Evolutionary conservation across 64 coral and sea anemone species (phyloP), one percentile per base, ranked within the genome.

Genomic region (Anthopleura sola): DNA sequence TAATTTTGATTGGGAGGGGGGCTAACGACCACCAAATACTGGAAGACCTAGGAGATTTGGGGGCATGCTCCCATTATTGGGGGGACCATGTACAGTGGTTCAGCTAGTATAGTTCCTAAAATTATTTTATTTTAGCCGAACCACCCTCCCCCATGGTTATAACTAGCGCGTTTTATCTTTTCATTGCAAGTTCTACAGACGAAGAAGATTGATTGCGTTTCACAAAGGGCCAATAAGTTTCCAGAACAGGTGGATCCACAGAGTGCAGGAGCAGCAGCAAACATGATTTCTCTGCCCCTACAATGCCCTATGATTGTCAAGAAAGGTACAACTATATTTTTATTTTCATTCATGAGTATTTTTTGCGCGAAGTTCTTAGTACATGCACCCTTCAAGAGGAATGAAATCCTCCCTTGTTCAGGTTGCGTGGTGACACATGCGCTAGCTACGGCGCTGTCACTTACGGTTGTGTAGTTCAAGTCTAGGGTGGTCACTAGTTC

Each of bases 191-290:
- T 33, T 79, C 19, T 79, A 24, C 76, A 79, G 39, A 48, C 44
- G 13, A 79, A 79, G 24, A 79, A 48, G 76, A 24, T 79, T 23
- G 76, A 79, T 17, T 79, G 76, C 76, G 20, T 79, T 12, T 33
- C n/a, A 8, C 36, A 38, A 10, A 79, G 76, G 37, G 34, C 11
- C 2, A 44, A 38, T 12, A 47, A 21, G 3, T 79, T 79, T n/a
- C 76, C 76, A 12, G 75, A 37, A 39, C 13, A 39, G 21, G 44
- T 79, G 5, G 14, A 79, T 79, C 37, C 76, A 4, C 36, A 26
- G 44, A 44, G 37, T 26, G 47, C 23, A 44, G 76, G 37, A 44
- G 38, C 37, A 33, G 34, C 36, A 44, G 76, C 76, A 10, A 79
- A 79, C 44, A 21, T 44, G 6, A 79, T 79, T 79, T 38, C 6